Evolutionary conservation across 2,797 vertebrate genomes (phyloP).

Genomic region (Pseudomugil gertrudae): DNA sequence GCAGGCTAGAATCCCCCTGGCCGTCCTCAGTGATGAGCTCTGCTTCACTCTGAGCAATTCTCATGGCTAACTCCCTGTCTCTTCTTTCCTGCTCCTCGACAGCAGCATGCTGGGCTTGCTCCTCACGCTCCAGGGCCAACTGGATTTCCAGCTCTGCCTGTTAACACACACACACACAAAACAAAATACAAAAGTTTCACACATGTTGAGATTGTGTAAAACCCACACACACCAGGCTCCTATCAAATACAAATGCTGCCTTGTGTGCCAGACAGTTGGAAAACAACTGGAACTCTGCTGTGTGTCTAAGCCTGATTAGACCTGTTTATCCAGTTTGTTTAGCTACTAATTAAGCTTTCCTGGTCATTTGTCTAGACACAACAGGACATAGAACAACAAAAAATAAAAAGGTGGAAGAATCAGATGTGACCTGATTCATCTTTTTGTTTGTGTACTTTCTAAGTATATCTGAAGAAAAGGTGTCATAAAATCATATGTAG

Average conservation of each 20-base stretch:
- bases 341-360: slow-evolving; percentile 52
- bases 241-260: slow-evolving; percentile 12
- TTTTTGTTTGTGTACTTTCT: not conserved
- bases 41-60: slow-evolving; percentile 93
- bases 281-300: slow-evolving; percentile 38
- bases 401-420: slow-evolving; percentile 12
- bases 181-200: slow-evolving; percentile 19
- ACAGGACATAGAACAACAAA: slow-evolving; percentile 2
- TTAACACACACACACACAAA: slow-evolving; percentile 42
- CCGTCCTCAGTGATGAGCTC: slow-evolving; percentile 95
- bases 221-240: slow-evolving; percentile 17
- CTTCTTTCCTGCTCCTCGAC: slow-evolving; percentile 93
- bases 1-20: slow-evolving; percentile 85
- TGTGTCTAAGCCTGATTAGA: slow-evolving; percentile 56
- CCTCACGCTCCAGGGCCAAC: slow-evolving; percentile 89
- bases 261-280: slow-evolving; percentile 38
- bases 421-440: slow-evolving; percentile 1
- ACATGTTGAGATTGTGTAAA: slow-evolving; percentile 2
- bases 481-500: too few species aligned
- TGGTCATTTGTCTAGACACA: slow-evolving; percentile 58
- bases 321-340: slow-evolving; percentile 41
- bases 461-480: too few species aligned
- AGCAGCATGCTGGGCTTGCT: slow-evolving; percentile 86
- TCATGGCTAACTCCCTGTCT: slow-evolving; percentile 95
- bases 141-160: slow-evolving; percentile 93